Conservation (phyloP, 30 jellyfish, hydroid and myxozoan species). For the Aurelia sp. region DNA sequence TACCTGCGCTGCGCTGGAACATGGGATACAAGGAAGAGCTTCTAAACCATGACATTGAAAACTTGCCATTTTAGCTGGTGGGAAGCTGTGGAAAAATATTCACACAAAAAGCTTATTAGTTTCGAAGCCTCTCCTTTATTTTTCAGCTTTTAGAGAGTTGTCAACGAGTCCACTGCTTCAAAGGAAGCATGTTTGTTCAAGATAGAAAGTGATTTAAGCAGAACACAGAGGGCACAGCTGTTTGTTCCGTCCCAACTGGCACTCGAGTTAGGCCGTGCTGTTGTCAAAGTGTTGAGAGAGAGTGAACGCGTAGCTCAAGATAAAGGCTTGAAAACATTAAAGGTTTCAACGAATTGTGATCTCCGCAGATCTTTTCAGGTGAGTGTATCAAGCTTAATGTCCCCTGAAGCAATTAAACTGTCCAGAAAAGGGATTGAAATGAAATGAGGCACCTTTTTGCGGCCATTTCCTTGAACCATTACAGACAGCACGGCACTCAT, state of each 20-base stretch:
- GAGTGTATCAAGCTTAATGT: no score
- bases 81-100: slow-evolving; percentile 69
- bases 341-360: no score
- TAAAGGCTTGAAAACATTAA: no score
- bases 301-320: no score
- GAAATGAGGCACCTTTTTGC: no score
- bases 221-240: background rate
- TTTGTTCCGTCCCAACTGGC: background rate
- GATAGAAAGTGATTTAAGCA: slow-evolving; percentile 8
- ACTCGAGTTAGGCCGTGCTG: background rate
- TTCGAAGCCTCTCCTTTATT: slow-evolving; percentile 7
- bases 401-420: no score
- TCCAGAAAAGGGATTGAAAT: no score
- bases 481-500: no score
- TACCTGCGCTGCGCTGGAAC: no score
- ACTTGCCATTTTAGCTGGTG: slow-evolving; percentile 45
- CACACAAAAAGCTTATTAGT: slow-evolving; percentile 12
- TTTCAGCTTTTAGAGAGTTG: background rate
- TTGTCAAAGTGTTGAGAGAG: background rate
- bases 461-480: no score
- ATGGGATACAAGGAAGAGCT: background rate
- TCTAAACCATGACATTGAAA: background rate
- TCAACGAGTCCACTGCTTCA: slow-evolving; percentile 23
- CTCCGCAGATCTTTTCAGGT: no score
- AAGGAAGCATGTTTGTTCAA: slow-evolving; percentile 1